These are phyloP conservation scores for Trichacis sp. DNA, from an alignment of 2,888 invertebrate genomes.

Conservation along the genomic window DNA sequence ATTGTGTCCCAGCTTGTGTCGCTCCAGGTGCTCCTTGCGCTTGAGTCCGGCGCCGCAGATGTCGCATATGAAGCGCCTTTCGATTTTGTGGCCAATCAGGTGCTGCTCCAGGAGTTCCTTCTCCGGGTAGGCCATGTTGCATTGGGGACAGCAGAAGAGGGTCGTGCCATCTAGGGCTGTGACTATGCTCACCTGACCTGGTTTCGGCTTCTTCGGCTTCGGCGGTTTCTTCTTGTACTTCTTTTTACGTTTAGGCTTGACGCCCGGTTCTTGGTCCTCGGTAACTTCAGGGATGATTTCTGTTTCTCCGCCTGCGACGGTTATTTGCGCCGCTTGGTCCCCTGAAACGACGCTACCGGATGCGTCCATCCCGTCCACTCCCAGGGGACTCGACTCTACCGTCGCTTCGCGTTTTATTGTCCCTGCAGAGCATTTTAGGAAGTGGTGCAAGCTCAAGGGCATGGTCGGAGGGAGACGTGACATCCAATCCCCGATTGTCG, in stretches of 20 bases:
- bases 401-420: conserved; percentile 71
- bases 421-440: conserved; percentile 75
- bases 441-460: conserved; percentile 74
- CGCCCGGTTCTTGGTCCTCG: conserved; percentile 61
- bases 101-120: conserved; percentile 87
- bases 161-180: conserved; percentile 87
- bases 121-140: conserved; percentile 91
- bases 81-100: conserved; percentile 87
- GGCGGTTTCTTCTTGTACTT: conserved; percentile 84
- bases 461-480: conserved; percentile 71
- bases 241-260: conserved; percentile 74
- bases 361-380: conserved; percentile 65
- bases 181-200: conserved; percentile 82
- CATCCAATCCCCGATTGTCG: conserved; percentile 71
- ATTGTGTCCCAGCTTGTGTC: conserved; percentile 88
- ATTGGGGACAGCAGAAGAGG: conserved; percentile 87
- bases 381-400: conserved; percentile 69
- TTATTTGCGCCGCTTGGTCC: conserved; percentile 71
- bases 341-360: conserved; percentile 58
- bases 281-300: conserved; percentile 70
- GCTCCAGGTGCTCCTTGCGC: conserved; percentile 86
- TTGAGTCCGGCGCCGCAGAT: conserved; percentile 90
- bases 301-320: conserved; percentile 69
- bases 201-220: conserved; percentile 86
- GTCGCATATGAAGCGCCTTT: conserved; percentile 87